phyloP scores from a whole-genome alignment of 1,140 invertebrate species.

The Charaxes varanes region DNA sequence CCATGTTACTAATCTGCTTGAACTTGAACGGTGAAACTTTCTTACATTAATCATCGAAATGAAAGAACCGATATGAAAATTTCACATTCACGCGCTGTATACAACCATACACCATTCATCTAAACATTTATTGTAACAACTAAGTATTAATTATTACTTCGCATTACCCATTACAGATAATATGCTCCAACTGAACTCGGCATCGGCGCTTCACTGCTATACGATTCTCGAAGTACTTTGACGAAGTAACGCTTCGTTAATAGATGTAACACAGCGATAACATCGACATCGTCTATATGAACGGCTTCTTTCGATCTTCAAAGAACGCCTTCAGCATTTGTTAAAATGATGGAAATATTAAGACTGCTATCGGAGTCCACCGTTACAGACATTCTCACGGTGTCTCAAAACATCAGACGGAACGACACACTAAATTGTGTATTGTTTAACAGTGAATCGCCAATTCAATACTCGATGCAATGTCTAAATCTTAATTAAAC shows the following conservation, averaged over 20 bases:
- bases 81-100: slow-evolving; percentile 63
- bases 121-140: slow-evolving; percentile 73
- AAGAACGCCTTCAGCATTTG: no score
- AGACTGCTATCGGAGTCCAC: no score
- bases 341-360: no score
- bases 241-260: no score
- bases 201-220: slow-evolving; percentile 52
- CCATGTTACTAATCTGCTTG: slow-evolving; percentile 24
- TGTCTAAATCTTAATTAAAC: slow-evolving; percentile 59
- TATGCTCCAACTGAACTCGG: slow-evolving; percentile 43
- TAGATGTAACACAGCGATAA: no score
- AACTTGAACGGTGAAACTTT: slow-evolving; percentile 27
- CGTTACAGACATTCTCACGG: no score
- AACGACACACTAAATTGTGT: no score
- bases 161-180: slow-evolving; percentile 64
- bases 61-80: slow-evolving; percentile 34
- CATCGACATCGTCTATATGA: no score
- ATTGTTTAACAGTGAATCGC: slow-evolving; percentile 46
- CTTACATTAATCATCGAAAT: slow-evolving; percentile 30
- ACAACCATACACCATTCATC: slow-evolving; percentile 65
- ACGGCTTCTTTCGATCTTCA: no score
- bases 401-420: no score
- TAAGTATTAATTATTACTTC: slow-evolving; percentile 62
- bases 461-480: slow-evolving; percentile 46
- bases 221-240: no score